Evolutionary conservation across 2,888 invertebrate genomes (phyloP).

Genomic region (Nomada fucata): DNA sequence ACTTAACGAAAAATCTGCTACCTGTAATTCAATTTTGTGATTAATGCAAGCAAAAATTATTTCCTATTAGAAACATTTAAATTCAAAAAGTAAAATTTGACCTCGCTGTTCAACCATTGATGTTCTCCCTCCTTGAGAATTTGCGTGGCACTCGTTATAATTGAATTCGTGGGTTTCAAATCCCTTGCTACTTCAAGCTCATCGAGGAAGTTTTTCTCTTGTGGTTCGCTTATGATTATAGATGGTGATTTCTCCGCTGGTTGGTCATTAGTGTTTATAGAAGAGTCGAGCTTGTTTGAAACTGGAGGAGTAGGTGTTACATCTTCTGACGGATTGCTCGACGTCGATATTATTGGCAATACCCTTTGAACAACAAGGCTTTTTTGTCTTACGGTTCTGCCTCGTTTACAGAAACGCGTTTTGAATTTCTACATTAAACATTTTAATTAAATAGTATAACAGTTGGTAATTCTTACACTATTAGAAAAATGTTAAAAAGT

Average conservation of each 20-base stretch:
- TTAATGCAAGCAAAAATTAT: neutral
- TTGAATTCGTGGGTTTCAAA: constrained; percentile 81
- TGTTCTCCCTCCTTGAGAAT: constrained; percentile 86
- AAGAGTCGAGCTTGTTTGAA: constrained; percentile 43
- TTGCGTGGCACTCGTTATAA: constrained; percentile 82
- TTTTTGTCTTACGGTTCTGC: constrained; percentile 84
- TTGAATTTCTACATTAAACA: constrained; percentile 82
- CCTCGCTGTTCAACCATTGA: constrained; percentile 91
- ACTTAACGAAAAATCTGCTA: constrained; percentile 93
- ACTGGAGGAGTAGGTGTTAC: constrained; percentile 32
- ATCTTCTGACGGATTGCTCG: constrained; percentile 49
- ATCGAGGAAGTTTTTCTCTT: constrained; percentile 74
- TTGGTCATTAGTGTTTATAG: constrained; percentile 31
- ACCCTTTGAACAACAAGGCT: constrained; percentile 91
- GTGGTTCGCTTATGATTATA: constrained; percentile 29
- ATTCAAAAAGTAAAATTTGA: constrained; percentile 74
- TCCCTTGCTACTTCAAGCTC: constrained; percentile 69
- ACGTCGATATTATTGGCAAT: constrained; percentile 88
- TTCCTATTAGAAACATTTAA: neutral
- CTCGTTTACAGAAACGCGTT: constrained; percentile 83
- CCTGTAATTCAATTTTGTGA: constrained; percentile 73
- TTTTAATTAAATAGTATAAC: neutral
- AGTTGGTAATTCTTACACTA: neutral
- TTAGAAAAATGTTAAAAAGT: constrained; percentile 11
- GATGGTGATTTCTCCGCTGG: constrained; percentile 53